Conservation (phyloP, 2,797 vertebrate genomes). For the Meda fulgida region DNA sequence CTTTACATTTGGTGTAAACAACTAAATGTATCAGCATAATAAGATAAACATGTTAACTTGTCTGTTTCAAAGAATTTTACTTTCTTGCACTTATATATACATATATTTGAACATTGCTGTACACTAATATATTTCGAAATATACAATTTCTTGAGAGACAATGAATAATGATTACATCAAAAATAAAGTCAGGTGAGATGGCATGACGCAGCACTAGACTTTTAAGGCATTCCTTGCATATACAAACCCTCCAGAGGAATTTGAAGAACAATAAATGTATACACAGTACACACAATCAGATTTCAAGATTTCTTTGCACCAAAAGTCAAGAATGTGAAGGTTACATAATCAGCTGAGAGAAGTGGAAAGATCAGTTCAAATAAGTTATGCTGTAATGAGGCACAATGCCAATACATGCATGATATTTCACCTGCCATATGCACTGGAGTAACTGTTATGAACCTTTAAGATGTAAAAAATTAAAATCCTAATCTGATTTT, state of each 20-base stretch:
- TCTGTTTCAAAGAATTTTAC: conserved; percentile 13
- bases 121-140: conserved; percentile 17
- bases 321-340: conserved; percentile 6
- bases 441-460: neutral
- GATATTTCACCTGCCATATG: neutral
- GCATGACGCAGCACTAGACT: neutral
- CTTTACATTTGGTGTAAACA: neutral
- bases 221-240: conserved; percentile 7
- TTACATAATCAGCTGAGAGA: neutral
- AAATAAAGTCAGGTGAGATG: neutral
- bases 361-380: neutral
- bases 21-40: neutral
- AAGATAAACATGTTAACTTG: neutral
- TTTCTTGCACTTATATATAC: conserved; percentile 42
- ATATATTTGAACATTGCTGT: conserved; percentile 19
- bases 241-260: conserved; percentile 1
- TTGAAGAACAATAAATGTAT: conserved; percentile 19
- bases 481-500: neutral
- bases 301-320: conserved; percentile 1
- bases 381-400: neutral
- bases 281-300: conserved; percentile 32
- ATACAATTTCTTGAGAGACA: neutral
- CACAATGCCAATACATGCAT: neutral
- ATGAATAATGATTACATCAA: conserved; percentile 5
- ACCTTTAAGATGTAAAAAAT: neutral